Evolutionary conservation across 2,113 vertebrate species (phyloP).

Genomic region (Dipodomys ordii): DNA sequence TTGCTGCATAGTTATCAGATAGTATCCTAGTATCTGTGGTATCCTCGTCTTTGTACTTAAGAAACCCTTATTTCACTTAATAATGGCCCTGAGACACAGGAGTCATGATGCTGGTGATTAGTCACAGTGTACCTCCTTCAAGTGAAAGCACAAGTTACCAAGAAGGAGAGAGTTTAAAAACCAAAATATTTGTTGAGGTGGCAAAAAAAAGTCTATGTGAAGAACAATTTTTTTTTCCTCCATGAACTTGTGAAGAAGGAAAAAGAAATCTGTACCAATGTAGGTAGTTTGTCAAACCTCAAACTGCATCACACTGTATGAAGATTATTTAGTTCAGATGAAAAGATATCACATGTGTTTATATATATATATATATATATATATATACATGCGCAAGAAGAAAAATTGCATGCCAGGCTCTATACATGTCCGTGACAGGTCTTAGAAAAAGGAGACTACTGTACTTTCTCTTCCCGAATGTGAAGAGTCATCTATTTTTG

Average conservation of each 20-base stretch:
- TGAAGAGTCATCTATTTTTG: slow-evolving; percentile 16
- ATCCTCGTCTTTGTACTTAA: background rate
- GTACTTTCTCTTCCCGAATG: background rate
- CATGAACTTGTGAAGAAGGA: background rate
- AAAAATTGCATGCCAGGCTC: too few species aligned
- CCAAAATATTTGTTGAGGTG: background rate
- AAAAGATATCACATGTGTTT: background rate
- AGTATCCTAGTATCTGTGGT: too few species aligned
- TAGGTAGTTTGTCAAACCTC: background rate
- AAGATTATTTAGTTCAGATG: background rate
- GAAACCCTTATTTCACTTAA: background rate
- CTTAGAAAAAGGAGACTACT: background rate
- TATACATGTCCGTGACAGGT: too few species aligned
- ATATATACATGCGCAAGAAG: too few species aligned
- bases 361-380: too few species aligned
- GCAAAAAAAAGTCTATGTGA: background rate
- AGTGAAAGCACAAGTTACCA: background rate
- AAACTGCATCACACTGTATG: background rate
- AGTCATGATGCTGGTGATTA: background rate
- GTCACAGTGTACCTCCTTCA: background rate
- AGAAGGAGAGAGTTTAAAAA: background rate
- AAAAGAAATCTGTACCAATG: background rate
- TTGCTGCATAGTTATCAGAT: background rate
- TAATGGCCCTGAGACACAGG: background rate
- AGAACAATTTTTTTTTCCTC: background rate